These are phyloP conservation scores for Eupithecia exiguata DNA, from an alignment of 2,888 invertebrate species.

Conservation along the genomic window DNA sequence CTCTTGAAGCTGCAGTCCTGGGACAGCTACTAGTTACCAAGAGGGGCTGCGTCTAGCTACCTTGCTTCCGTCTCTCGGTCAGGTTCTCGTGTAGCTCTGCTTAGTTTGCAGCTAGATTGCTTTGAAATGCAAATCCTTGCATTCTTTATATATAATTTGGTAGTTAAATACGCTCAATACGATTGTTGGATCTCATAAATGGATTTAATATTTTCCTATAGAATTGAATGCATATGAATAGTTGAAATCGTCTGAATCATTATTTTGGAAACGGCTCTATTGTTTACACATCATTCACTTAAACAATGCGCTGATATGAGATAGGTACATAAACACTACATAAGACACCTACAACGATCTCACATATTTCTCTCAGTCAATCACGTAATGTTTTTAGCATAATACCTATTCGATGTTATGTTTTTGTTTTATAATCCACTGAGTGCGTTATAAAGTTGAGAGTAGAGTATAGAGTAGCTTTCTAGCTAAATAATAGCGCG, in stretches of 20 bases:
- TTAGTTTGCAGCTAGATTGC: background rate
- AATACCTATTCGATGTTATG: background rate
- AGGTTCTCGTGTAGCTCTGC: background rate
- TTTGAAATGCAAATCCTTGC: background rate
- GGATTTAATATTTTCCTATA: background rate
- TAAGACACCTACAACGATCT: background rate
- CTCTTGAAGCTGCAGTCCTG: background rate
- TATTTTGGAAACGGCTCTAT: background rate
- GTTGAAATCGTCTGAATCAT: background rate
- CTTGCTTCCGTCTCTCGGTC: too few relatives aligned
- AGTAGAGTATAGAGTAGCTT: too few relatives aligned
- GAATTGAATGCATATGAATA: background rate
- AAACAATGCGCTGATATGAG: background rate
- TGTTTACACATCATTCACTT: background rate
- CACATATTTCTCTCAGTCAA: background rate
- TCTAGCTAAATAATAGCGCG: too few relatives aligned
- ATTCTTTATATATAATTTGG: background rate
- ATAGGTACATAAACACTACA: background rate
- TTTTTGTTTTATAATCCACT: background rate
- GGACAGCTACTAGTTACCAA: background rate
- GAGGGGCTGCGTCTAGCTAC: background rate
- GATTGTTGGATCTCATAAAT: background rate
- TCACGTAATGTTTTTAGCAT: background rate
- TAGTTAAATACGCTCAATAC: background rate
- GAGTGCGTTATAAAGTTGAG: background rate